phyloP scores from a whole-genome alignment of 1,140 invertebrate genomes.

The Drosophila sulfurigaster region DNA sequence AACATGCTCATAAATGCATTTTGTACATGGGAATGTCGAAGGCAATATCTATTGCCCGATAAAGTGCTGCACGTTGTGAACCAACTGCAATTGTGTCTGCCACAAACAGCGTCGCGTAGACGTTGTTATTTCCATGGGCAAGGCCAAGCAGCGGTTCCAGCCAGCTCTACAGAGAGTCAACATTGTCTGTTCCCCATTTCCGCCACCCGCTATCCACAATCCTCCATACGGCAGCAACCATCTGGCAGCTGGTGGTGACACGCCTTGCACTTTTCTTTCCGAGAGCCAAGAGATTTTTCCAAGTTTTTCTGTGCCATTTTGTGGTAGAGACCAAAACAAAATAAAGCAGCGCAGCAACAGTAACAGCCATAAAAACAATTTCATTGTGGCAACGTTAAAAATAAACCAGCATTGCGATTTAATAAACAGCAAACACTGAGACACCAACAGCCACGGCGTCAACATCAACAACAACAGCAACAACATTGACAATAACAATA shows the following conservation, averaged over 20 bases:
- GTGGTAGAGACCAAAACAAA: constrained; percentile 51
- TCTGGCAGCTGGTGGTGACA: constrained; percentile 32
- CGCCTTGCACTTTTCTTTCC: constrained; percentile 64
- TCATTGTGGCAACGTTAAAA: constrained; percentile 52
- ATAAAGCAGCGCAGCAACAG: constrained; percentile 35
- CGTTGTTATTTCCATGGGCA: constrained; percentile 54
- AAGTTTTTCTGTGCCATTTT: constrained; percentile 68
- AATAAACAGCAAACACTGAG: constrained; percentile 63
- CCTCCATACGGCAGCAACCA: not conserved
- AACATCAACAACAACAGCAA: constrained; percentile 30
- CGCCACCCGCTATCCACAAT: not conserved
- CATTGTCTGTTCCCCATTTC: constrained; percentile 41
- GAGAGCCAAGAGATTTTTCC: constrained; percentile 46
- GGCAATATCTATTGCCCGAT: constrained; percentile 47
- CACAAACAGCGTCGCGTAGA: not conserved
- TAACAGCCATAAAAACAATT: constrained; percentile 50
- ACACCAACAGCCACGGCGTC: constrained; percentile 39
- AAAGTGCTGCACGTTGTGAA: constrained; percentile 54
- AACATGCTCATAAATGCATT: constrained; percentile 19
- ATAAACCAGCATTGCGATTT: constrained; percentile 71
- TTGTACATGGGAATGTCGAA: constrained; percentile 21
- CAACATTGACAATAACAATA: constrained; percentile 13
- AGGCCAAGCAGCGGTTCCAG: constrained; percentile 51
- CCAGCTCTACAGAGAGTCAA: constrained; percentile 2
- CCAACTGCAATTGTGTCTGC: constrained; percentile 64